Percentiles rank a stretch among this genome's conserved stretches.
These are phyloP conservation scores for Epizoanthus stellaris DNA, from an alignment of 92 coral and sea anemone species.

Conservation along the genomic window DNA sequence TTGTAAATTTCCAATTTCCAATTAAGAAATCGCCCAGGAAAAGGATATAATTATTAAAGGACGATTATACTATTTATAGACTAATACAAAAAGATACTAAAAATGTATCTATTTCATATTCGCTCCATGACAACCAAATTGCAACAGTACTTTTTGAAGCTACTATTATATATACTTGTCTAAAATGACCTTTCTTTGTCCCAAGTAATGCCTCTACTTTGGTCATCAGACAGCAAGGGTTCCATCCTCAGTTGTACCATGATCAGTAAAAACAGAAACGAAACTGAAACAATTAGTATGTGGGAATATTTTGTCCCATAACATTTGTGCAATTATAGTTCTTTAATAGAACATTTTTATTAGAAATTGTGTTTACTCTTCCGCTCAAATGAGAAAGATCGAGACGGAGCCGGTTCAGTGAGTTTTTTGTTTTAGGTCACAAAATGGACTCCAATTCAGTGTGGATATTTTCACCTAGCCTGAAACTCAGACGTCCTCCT, in stretches of 20 bases:
- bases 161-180: background rate
- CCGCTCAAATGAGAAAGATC: too few species aligned
- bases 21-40: background rate
- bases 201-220: background rate
- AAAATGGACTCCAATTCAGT: too few species aligned
- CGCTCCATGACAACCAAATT: background rate
- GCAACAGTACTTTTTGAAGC: background rate
- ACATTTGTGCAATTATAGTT: constrained; percentile 9
- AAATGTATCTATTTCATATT: background rate
- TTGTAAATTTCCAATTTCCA: background rate
- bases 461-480: too few species aligned
- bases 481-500: too few species aligned
- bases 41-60: background rate
- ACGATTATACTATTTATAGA: background rate
- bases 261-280: background rate
- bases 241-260: background rate
- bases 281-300: background rate
- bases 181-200: background rate
- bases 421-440: too few species aligned
- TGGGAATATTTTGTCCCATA: background rate
- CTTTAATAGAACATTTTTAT: too few species aligned
- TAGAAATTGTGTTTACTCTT: too few species aligned
- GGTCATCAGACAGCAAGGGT: background rate
- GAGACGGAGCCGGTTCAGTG: too few species aligned
- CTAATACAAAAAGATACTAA: background rate